phyloP scores from a whole-genome alignment of 2,797 vertebrate species.

The Buphagus erythrorhynchus region DNA sequence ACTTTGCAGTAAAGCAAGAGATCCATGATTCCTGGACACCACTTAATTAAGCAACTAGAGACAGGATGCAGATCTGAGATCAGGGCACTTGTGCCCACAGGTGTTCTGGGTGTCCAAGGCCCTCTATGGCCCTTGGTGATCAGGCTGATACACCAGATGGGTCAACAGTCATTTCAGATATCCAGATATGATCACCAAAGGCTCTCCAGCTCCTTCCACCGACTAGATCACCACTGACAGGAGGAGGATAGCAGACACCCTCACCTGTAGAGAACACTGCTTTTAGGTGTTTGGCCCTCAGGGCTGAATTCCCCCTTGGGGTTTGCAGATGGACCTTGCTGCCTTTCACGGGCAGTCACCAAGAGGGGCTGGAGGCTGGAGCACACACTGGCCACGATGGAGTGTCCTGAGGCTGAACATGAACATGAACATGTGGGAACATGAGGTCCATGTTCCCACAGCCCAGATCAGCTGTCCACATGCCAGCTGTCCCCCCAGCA shows the following conservation, averaged over 20 bases:
- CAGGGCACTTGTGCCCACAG: not conserved
- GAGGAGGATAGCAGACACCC: not conserved
- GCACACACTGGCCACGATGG: fast-evolving
- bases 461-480: not conserved
- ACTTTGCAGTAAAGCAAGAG: not conserved
- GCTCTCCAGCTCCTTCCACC: not conserved
- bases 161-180: fast-evolving
- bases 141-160: too few species aligned
- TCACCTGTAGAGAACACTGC: not conserved
- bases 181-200: not conserved
- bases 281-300: not conserved
- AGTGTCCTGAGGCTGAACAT: not conserved
- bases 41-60: not conserved
- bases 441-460: not conserved
- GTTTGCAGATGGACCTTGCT: not conserved
- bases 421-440: too few species aligned
- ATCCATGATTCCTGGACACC: not conserved
- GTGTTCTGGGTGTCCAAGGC: not conserved
- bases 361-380: not conserved
- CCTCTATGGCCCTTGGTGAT: fast-evolving
- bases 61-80: not conserved
- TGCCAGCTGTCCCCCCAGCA: not conserved
- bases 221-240: not conserved
- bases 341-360: not conserved
- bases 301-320: not conserved